Conservation (phyloP, 2,888 invertebrate species). For the Conus canariensis region DNA sequence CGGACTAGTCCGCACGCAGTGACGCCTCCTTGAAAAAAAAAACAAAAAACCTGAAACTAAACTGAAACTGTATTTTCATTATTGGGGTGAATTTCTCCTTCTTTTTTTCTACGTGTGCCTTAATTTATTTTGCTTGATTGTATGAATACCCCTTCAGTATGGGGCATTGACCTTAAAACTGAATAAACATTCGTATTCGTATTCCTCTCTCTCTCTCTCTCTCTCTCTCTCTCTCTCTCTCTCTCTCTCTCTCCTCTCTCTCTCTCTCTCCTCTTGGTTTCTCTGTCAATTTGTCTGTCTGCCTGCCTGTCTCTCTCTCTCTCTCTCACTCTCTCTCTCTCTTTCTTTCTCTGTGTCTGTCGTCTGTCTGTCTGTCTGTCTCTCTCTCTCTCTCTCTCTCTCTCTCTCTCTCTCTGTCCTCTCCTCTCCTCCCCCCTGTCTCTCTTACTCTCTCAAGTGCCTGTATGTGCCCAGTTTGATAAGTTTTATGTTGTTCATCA, state of each 20-base stretch:
- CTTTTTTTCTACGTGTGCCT: too few species aligned
- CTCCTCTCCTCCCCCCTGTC: not conserved
- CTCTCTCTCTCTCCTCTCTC: not conserved
- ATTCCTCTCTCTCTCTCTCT: not conserved
- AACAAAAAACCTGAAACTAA: not conserved
- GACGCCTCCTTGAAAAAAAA: too few species aligned
- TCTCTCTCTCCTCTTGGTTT: not conserved
- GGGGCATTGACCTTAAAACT: not conserved
- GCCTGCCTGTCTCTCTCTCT: not conserved
- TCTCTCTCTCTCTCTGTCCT: not conserved
- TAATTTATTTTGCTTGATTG: too few species aligned
- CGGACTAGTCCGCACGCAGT: too few species aligned
- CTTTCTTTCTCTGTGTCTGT: conserved; percentile 18
- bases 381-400: conserved; percentile 18
- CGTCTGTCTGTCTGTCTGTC: not conserved
- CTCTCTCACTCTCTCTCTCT: not conserved
- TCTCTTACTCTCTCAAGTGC: not conserved
- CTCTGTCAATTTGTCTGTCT: not conserved
- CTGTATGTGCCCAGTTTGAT: too few species aligned
- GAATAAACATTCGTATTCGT: too few species aligned
- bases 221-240: conserved; percentile 10
- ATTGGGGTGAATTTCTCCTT: too few species aligned
- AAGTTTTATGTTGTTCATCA: too few species aligned
- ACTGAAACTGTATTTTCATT: too few species aligned
- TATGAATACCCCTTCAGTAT: too few species aligned